Evolutionary conservation across 2,888 invertebrate genomes (phyloP).

Genomic region (Tillus elongatus): DNA sequence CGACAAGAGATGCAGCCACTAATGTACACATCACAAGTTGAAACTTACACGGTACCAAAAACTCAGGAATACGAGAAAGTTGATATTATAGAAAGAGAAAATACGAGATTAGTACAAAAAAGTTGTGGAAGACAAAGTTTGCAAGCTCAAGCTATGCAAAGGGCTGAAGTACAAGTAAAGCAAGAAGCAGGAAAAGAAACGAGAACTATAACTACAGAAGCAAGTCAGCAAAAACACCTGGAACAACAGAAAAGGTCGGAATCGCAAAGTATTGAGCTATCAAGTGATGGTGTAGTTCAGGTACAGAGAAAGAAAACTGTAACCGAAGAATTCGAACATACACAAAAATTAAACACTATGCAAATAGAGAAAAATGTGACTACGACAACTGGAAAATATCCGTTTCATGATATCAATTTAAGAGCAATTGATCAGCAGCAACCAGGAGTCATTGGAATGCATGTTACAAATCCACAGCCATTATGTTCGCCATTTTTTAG

Average conservation of each 20-base stretch:
- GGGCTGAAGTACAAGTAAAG: conserved; percentile 16
- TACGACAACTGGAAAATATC: conserved; percentile 21
- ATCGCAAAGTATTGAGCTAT: conserved; percentile 25
- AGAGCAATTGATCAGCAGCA: conserved; percentile 24
- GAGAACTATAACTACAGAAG: conserved; percentile 30
- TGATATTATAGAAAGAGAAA: not conserved
- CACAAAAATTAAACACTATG: conserved; percentile 54
- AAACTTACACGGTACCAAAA: conserved; percentile 17
- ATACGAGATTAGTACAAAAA: no score
- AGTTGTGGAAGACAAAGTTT: conserved; percentile 11
- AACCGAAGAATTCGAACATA: conserved; percentile 58
- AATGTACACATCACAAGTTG: conserved; percentile 22
- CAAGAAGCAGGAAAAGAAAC: conserved; percentile 15
- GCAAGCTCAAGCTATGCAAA: conserved; percentile 18
- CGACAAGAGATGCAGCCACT: conserved; percentile 12
- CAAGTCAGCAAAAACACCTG: conserved; percentile 27
- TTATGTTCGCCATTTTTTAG: conserved; percentile 24
- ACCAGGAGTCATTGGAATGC: conserved; percentile 29
- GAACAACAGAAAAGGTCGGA: conserved; percentile 28
- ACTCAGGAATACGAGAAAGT: conserved; percentile 4
- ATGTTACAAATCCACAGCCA: conserved; percentile 36
- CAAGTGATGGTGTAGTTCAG: conserved; percentile 40
- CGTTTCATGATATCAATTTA: conserved; percentile 30
- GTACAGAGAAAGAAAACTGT: conserved; percentile 55
- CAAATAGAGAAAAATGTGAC: conserved; percentile 49